A percentile compares a stretch with the other conserved stretches of the same genome.
Evolutionary conservation across 2,888 invertebrate species (phyloP).

Genomic region (Acleris emargana): DNA sequence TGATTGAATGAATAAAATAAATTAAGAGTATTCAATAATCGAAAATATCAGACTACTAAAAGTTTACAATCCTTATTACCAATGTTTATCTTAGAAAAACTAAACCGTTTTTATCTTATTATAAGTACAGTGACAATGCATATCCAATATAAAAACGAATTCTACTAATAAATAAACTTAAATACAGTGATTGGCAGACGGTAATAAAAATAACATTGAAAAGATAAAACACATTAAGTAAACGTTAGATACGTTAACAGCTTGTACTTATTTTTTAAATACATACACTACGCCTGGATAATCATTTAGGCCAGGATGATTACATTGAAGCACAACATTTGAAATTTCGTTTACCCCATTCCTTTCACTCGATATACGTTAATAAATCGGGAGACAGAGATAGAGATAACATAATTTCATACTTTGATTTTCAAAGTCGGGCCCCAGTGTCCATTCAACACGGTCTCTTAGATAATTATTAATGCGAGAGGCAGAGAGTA

Average conservation of each 20-base stretch:
- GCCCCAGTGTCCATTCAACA: slow-evolving; percentile 20
- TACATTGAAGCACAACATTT: too few species aligned
- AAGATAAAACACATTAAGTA: slow-evolving; percentile 42
- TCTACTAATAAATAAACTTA: slow-evolving; percentile 28
- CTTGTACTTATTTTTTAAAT: slow-evolving; percentile 68
- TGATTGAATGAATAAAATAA: too few species aligned
- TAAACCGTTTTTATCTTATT: background rate
- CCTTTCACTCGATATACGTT: too few species aligned
- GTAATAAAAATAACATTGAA: slow-evolving; percentile 46
- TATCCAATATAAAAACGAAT: slow-evolving; percentile 18
- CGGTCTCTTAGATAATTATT: background rate
- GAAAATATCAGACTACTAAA: too few species aligned
- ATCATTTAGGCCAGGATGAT: slow-evolving; percentile 11
- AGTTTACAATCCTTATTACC: too few species aligned
- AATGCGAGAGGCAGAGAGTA: slow-evolving; percentile 1
- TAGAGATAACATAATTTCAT: too few species aligned
- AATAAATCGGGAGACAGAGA: too few species aligned
- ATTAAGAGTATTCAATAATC: too few species aligned
- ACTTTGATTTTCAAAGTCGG: too few species aligned
- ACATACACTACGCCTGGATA: slow-evolving; percentile 30
- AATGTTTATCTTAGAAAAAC: background rate
- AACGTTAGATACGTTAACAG: slow-evolving; percentile 51
- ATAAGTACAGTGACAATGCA: slow-evolving; percentile 25
- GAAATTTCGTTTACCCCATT: too few species aligned
- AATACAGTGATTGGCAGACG: slow-evolving; percentile 48